A percentile compares a stretch with the other conserved stretches of the same genome.
Evolutionary conservation across 2,888 invertebrate species (phyloP).

Genomic region (Plebejus anna): DNA sequence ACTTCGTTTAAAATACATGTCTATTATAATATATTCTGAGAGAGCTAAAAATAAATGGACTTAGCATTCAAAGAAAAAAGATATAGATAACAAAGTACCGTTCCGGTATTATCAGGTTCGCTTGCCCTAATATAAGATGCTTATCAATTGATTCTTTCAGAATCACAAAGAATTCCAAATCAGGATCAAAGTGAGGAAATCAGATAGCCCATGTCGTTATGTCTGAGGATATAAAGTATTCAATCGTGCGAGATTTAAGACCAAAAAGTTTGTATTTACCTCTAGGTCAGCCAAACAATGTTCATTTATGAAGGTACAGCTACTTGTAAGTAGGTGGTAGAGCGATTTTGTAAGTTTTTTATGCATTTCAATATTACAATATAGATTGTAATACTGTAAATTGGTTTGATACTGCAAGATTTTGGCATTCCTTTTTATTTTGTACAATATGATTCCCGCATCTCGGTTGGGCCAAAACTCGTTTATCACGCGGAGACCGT

Average conservation of each 20-base stretch:
- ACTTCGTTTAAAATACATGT: not conserved
- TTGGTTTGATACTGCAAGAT: too few relatives aligned
- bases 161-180: slow-evolving; percentile 23
- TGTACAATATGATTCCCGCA: too few relatives aligned
- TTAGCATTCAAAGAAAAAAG: not conserved
- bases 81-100: slow-evolving; percentile 1
- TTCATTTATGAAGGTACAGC: not conserved
- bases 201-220: slow-evolving; percentile 1
- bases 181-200: not conserved
- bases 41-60: not conserved
- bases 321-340: too few relatives aligned
- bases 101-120: not conserved
- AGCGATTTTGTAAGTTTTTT: too few relatives aligned
- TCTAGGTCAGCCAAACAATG: not conserved
- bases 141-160: slow-evolving; percentile 19
- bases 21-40: not conserved
- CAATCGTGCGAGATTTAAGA: not conserved
- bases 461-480: too few relatives aligned
- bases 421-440: too few relatives aligned
- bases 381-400: too few relatives aligned
- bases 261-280: not conserved
- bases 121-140: not conserved
- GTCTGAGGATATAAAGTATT: not conserved
- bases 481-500: too few relatives aligned
- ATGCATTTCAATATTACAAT: too few relatives aligned